These are phyloP conservation scores for Megalops atlanticus DNA, from an alignment of 2,113 vertebrate genomes.

Conservation along the genomic window DNA sequence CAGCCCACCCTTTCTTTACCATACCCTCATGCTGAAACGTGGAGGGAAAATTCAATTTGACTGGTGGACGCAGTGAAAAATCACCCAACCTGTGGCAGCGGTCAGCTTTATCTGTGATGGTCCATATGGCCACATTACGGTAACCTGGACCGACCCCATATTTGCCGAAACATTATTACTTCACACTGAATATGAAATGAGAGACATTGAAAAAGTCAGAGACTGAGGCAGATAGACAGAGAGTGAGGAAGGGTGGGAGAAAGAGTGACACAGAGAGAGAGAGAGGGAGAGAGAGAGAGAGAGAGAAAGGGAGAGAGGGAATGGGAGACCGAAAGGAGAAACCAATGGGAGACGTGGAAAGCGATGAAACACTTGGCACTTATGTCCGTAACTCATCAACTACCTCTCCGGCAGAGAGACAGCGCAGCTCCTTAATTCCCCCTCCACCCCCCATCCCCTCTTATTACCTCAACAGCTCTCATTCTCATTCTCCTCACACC, in stretches of 20 bases:
- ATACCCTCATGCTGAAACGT: background rate
- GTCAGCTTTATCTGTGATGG: background rate
- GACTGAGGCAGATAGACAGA: background rate
- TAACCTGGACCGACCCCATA: background rate
- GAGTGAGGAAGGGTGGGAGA: background rate
- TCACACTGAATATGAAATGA: background rate
- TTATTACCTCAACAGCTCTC: conserved; percentile 3
- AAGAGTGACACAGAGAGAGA: background rate
- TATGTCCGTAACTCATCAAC: background rate
- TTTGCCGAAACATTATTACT: background rate
- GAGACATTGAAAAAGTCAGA: background rate
- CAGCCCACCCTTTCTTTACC: background rate
- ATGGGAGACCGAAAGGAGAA: background rate
- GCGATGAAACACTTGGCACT: background rate
- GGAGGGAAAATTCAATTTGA: background rate
- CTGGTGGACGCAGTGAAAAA: background rate
- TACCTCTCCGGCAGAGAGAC: background rate
- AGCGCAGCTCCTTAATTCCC: background rate
- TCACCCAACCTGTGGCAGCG: background rate
- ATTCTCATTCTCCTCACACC: conserved; percentile 23
- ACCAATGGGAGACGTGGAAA: background rate
- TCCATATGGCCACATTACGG: background rate
- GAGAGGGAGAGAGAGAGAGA: background rate
- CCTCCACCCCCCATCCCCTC: background rate
- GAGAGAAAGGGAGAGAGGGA: background rate